Evolutionary conservation across 2,797 vertebrate species (phyloP), one percentile per base, ranked within the genome.

Genomic region (Falco peregrinus): DNA sequence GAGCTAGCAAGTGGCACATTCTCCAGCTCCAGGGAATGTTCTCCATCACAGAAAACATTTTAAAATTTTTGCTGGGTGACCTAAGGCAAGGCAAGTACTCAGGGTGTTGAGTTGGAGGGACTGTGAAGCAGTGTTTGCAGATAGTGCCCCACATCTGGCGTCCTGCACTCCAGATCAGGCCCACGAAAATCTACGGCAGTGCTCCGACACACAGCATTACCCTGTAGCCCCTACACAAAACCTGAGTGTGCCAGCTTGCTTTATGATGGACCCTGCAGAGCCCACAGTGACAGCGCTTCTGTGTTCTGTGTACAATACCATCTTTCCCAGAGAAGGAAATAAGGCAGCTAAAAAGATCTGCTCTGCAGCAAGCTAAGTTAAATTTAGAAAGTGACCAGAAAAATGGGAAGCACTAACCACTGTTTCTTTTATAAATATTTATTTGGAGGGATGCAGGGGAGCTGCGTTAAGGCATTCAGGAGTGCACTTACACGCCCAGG

Each of bases 121-220:
- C 19, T 33, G 18, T 1, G 4, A 70, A 95, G 45, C 37, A 18
- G 14, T 2, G 10, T 24, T 8, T 86, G 78, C 65, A 90, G 47
- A 54, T 0, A 45, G 25, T 76, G 26, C 15, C 74, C 51, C 14
- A 8, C n/a, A n/a, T 5, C 11, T 28, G 15, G 24, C 0, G 0
- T 11, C 56, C 43, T 31, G 25, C 2, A 0, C 41, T 43, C 24
- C 31, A n/a, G 26, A 33, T 53, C 15, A 63, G 51, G 41, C 33
- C 64, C 53, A 39, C 1, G 7, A 41, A 56, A 26, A 47, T 5
- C 41, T 26, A 5, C 47, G 5, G 68, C 33, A 1, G 1, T 4
- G 24, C 29, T 71, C 45, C 45, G 56, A 11, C 33, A 12, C 11
- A 31, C 61, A 61, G 70, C 39, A 24, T 6, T 1, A 16, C 21